Conservation (phyloP, 2,797 vertebrate genomes). For the Glossophaga mutica region DNA sequence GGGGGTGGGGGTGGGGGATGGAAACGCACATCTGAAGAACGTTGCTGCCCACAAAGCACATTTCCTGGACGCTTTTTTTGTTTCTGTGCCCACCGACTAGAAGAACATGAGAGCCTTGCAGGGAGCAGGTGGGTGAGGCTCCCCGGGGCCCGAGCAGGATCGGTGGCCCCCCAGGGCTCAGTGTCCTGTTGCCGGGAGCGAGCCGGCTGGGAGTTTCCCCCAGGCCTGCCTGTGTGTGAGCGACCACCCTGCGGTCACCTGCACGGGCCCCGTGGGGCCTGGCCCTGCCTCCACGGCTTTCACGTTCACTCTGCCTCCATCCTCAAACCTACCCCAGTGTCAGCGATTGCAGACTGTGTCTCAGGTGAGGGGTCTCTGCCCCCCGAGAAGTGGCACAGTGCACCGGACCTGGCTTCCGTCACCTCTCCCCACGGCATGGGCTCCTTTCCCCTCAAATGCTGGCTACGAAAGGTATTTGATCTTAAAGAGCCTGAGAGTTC, state of each 20-base stretch:
- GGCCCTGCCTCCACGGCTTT: neutral
- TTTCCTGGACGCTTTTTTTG: neutral
- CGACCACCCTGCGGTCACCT: neutral
- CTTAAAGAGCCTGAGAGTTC: neutral
- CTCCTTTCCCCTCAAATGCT: neutral
- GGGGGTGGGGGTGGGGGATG: neutral
- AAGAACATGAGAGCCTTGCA: neutral
- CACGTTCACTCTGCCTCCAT: rapidly evolving
- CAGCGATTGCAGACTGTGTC: neutral
- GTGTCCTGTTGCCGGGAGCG: neutral
- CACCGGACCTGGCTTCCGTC: neutral
- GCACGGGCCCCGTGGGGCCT: rapidly evolving
- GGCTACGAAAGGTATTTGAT: neutral
- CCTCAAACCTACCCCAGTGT: neutral
- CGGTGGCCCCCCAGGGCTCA: neutral
- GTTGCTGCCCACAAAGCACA: rapidly evolving
- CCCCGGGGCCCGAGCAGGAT: neutral
- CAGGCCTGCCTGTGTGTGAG: neutral
- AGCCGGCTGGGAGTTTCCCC: neutral
- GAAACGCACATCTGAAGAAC: neutral
- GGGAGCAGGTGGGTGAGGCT: neutral
- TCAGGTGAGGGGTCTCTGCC: neutral
- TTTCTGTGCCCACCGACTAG: neutral
- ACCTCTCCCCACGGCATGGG: rapidly evolving
- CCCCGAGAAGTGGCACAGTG: neutral